Evolutionary conservation across 2,113 vertebrate species (phyloP), one percentile per base, ranked within the genome.

Genomic region (Illadopsis cleaveri): DNA sequence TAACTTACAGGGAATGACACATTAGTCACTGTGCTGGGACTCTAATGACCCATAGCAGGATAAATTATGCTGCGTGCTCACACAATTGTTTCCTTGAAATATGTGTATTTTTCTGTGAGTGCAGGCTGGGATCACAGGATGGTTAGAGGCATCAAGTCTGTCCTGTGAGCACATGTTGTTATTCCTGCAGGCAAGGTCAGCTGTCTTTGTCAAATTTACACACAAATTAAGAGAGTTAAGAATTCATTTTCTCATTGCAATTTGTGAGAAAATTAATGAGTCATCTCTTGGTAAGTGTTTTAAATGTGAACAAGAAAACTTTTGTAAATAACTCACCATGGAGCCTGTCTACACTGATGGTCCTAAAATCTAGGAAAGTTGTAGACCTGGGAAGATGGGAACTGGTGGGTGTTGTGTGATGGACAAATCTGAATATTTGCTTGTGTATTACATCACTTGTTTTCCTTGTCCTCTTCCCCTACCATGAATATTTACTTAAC

Each of bases 141-240:
- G 47, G 45, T 70, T 91, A 54, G 31, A 94, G 76, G 85, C 24
- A 47, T 31, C 65, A 64, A 37, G 66, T 23, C 64, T 31, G 23
- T 24, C 71, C 72, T 66, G 27, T 51, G 38, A 83, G 31, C 7
- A 8, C 3, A 1, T 62, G 82, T 40, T 58, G 50, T 51, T 77
- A 15, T 57, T 84, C 54, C 93, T 84, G 16, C 65, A 90, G 82
- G 84, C 88, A 91, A 96, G 95, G 77, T 77, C 75, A 79, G 50
- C 37, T 94, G 27, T 21, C 87, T 65, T 62, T 57, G 33, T 68
- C 37, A 72, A 62, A 80, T 73, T 93, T 86, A 27, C 40, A 56
- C 72, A 35, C 24, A 50, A 94, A 86, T 86, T 28, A 80, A 24
- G 20, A 60, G 45, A 42, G 24, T 71, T 61, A 58, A 71, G 47